phyloP scores from a whole-genome alignment of 2,113 vertebrate species.

The Ellobius talpinus region DNA sequence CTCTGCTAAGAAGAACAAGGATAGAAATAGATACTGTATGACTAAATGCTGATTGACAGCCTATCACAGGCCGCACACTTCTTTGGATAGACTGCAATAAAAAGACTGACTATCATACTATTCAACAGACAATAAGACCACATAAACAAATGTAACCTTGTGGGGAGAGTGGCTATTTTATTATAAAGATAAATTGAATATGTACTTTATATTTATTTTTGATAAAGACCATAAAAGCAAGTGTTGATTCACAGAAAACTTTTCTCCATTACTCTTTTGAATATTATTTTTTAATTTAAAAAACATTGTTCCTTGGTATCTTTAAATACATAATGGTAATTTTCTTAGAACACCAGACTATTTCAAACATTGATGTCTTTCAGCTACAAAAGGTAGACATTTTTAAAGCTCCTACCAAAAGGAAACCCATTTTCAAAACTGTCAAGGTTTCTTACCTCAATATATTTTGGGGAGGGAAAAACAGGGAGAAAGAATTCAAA shows the following conservation, averaged over 20 bases:
- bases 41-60: slow-evolving; percentile 92
- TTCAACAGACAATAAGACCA: slow-evolving; percentile 86
- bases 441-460: slow-evolving; percentile 84
- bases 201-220: slow-evolving; percentile 82
- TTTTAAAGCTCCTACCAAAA: slow-evolving; percentile 86
- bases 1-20: slow-evolving; percentile 87
- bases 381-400: slow-evolving; percentile 82
- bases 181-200: slow-evolving; percentile 81
- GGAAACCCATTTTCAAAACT: slow-evolving; percentile 85
- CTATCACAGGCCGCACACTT: slow-evolving; percentile 80
- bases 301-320: slow-evolving; percentile 71
- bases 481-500: slow-evolving; percentile 79
- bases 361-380: slow-evolving; percentile 74
- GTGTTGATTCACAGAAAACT: slow-evolving; percentile 79
- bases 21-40: slow-evolving; percentile 91
- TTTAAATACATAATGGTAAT: slow-evolving; percentile 83
- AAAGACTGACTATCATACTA: slow-evolving; percentile 85
- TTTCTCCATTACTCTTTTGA: slow-evolving; percentile 84
- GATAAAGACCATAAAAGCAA: slow-evolving; percentile 83
- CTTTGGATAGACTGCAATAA: slow-evolving; percentile 87
- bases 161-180: slow-evolving; percentile 75
- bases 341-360: slow-evolving; percentile 80
- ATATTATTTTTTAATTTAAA: slow-evolving; percentile 73
- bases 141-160: slow-evolving; percentile 86
- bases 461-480: slow-evolving; percentile 82